These are phyloP conservation scores for Hyphantria cunea DNA, from an alignment of 1,140 invertebrate species.

Conservation along the genomic window DNA sequence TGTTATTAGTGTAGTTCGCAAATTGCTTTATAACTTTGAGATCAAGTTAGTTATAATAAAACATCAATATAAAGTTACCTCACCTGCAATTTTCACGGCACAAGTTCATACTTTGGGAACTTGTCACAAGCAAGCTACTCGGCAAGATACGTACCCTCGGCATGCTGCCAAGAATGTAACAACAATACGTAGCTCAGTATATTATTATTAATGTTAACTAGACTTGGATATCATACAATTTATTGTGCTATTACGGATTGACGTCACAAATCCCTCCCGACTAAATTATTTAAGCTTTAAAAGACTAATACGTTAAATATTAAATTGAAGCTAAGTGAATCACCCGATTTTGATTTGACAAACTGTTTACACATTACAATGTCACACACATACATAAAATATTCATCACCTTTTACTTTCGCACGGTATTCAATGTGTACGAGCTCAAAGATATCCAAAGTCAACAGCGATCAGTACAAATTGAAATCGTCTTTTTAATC, in stretches of 20 bases:
- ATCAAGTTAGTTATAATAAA: too few species aligned
- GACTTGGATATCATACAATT: slow-evolving; percentile 4
- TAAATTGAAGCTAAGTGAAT: neutral
- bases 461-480: slow-evolving; percentile 3
- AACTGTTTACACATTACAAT: neutral
- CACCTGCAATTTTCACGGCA: neutral
- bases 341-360: neutral
- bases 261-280: neutral
- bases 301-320: too few species aligned
- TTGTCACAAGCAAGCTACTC: slow-evolving; percentile 30
- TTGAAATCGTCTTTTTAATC: slow-evolving; percentile 8
- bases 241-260: neutral
- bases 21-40: too few species aligned
- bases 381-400: neutral
- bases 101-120: slow-evolving; percentile 12
- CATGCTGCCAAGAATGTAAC: slow-evolving; percentile 35
- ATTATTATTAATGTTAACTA: neutral
- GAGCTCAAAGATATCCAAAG: slow-evolving; percentile 5
- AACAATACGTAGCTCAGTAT: slow-evolving; percentile 9
- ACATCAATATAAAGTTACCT: too few species aligned
- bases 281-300: too few species aligned
- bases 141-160: slow-evolving; percentile 11
- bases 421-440: neutral
- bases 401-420: neutral
- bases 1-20: too few species aligned